Evolutionary conservation across 30 jellyfish, hydroid and myxozoan species (phyloP).

Genomic region (Cassiopea andromeda): DNA sequence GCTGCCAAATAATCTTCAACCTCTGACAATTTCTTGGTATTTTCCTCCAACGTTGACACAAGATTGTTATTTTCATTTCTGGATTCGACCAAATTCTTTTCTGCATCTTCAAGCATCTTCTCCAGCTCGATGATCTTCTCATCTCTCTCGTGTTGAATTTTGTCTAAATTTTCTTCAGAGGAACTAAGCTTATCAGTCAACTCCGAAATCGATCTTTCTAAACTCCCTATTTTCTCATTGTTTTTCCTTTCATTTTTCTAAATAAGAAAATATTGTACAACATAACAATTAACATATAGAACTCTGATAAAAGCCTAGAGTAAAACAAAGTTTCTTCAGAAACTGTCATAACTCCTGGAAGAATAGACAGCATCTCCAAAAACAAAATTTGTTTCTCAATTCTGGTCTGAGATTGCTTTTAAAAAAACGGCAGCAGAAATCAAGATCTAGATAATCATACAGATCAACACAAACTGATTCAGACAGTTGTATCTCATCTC

Average conservation of each 20-base stretch:
- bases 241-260: conserved; percentile 61
- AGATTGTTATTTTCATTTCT: conserved; percentile 44
- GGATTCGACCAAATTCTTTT: conserved; percentile 1
- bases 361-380: too few species aligned
- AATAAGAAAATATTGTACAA: not conserved
- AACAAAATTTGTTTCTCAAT: too few species aligned
- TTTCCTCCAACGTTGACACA: conserved; percentile 33
- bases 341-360: too few species aligned
- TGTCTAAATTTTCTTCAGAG: conserved; percentile 78
- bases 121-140: conserved; percentile 58
- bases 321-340: not conserved
- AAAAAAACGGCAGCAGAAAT: too few species aligned
- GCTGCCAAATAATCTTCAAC: conserved; percentile 35
- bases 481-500: too few species aligned
- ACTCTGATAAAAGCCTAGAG: not conserved
- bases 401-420: too few species aligned
- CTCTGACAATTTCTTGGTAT: conserved; percentile 42
- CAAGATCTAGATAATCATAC: too few species aligned
- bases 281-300: not conserved
- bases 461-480: too few species aligned
- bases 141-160: conserved; percentile 39
- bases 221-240: conserved; percentile 69
- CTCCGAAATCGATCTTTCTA: conserved; percentile 62
- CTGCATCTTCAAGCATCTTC: conserved; percentile 41
- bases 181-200: conserved; percentile 59